These are phyloP conservation scores for Kradibia gibbosae DNA, from an alignment of 1,140 invertebrate species.

Conservation along the genomic window DNA sequence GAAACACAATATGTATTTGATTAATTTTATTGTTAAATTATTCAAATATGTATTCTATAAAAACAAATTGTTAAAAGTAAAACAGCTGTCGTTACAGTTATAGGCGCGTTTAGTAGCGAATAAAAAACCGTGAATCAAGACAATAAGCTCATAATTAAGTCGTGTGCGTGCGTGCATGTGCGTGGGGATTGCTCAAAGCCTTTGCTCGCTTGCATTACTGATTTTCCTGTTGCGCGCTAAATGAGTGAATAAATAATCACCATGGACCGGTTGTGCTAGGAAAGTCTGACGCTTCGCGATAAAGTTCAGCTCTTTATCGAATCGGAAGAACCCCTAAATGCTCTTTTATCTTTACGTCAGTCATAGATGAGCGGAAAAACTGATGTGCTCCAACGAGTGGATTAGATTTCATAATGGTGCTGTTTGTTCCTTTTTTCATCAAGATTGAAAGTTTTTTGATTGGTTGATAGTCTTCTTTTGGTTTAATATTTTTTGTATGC, in stretches of 20 bases:
- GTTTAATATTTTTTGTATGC: neutral
- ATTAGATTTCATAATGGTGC: neutral
- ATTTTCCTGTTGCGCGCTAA: constrained; percentile 33
- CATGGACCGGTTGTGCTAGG: neutral
- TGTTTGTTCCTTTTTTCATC: neutral
- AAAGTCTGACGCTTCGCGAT: neutral
- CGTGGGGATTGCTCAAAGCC: constrained; percentile 31
- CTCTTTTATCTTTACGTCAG: neutral
- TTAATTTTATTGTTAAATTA: too few species aligned
- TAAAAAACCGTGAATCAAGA: neutral
- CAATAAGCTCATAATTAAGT: neutral
- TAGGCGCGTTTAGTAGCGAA: neutral
- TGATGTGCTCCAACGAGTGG: neutral
- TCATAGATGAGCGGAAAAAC: neutral
- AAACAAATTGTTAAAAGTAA: too few species aligned
- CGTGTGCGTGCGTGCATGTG: neutral
- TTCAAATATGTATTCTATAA: too few species aligned
- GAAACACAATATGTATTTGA: too few species aligned
- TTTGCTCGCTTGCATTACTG: constrained; percentile 5
- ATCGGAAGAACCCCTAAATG: neutral
- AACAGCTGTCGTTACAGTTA: too few species aligned
- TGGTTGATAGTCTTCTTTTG: neutral
- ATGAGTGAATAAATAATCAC: neutral
- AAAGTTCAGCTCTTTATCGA: neutral
- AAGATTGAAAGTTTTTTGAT: constrained; percentile 33